Evolutionary conservation across 1,140 invertebrate genomes (phyloP).

Genomic region (Ceratosolen fusciceps): DNA sequence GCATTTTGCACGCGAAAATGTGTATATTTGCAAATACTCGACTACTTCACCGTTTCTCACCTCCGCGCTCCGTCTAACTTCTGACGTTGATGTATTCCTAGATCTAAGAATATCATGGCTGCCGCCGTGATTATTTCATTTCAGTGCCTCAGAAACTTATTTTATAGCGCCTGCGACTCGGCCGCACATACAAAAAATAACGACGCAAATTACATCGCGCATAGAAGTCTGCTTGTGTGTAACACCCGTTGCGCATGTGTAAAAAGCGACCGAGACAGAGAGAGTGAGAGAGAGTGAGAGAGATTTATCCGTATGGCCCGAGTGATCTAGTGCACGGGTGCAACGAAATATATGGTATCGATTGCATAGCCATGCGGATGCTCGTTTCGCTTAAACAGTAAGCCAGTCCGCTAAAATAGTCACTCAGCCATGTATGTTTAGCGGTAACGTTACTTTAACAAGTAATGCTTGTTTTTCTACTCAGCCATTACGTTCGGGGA

Average conservation of each 20-base stretch:
- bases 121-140: slow-evolving; percentile 19
- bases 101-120: slow-evolving; percentile 32
- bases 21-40: slow-evolving; percentile 9
- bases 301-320: background rate
- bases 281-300: background rate
- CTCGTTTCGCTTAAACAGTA: background rate
- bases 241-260: too few species aligned
- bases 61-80: too few species aligned
- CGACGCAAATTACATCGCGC: slow-evolving; percentile 20
- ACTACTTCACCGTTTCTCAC: background rate
- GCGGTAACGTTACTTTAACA: background rate
- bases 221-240: background rate
- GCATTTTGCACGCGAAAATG: slow-evolving; percentile 20
- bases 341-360: background rate
- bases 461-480: background rate
- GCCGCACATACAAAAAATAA: slow-evolving; percentile 6
- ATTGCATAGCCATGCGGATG: slow-evolving; percentile 4
- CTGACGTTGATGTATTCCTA: slow-evolving; percentile 26
- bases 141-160: slow-evolving; percentile 19
- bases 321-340: slow-evolving; percentile 3
- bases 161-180: background rate
- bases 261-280: background rate
- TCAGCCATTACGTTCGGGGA: too few species aligned
- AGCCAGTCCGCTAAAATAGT: background rate
- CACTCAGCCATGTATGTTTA: too few species aligned